Evolutionary conservation across 2,888 invertebrate species (phyloP).

Genomic region (Drosophila maculinotata): DNA sequence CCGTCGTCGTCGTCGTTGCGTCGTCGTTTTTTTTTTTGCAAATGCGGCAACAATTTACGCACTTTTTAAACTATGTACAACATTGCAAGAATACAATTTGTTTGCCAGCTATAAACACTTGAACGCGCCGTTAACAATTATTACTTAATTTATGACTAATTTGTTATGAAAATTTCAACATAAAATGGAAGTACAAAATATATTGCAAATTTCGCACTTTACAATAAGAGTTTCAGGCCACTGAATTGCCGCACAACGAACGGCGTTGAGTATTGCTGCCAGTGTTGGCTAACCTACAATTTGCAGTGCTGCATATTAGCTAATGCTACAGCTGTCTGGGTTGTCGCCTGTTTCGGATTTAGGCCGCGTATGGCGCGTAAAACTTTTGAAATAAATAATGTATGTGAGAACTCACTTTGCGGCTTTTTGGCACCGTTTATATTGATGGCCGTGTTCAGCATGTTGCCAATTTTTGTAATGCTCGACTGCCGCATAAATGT

Average conservation of each 20-base stretch:
- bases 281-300: conserved; percentile 41
- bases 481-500: conserved; percentile 87
- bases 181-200: conserved; percentile 76
- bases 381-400: background rate
- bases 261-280: conserved; percentile 44
- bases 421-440: conserved; percentile 82
- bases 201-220: conserved; percentile 79
- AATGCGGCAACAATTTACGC: conserved; percentile 65
- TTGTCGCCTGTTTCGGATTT: conserved; percentile 4
- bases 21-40: conserved; percentile 59
- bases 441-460: conserved; percentile 88
- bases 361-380: conserved; percentile 19
- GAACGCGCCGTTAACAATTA: conserved; percentile 45
- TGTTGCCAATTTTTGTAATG: conserved; percentile 88
- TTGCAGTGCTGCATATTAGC: conserved; percentile 33
- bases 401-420: conserved; percentile 71
- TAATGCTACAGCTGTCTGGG: conserved; percentile 46
- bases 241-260: conserved; percentile 44
- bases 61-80: conserved; percentile 72
- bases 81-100: conserved; percentile 43
- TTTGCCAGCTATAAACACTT: conserved; percentile 42
- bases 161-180: conserved; percentile 67
- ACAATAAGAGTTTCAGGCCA: conserved; percentile 60
- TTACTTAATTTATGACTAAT: conserved; percentile 64
- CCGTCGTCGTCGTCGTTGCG: conserved; percentile 64